Base-by-base conservation (phyloP, 2,797 vertebrate genomes). In the Lepus oiostolus region DNA sequence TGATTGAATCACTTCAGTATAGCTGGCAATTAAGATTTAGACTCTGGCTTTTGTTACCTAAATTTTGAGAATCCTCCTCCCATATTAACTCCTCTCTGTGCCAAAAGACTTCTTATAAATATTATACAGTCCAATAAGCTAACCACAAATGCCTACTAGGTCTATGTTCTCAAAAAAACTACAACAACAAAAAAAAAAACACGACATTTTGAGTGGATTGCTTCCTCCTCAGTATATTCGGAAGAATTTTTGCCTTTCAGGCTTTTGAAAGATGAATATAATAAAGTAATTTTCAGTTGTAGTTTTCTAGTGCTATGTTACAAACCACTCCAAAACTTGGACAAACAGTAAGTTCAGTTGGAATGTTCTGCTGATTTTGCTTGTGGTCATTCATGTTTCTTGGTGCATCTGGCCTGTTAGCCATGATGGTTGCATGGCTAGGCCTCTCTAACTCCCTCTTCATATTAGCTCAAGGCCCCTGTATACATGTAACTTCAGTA, bases 1-100 rank as follows among this genome's bases (percentile, higher is more conserved):
- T 77, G 24, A 26, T 62, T 77, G 60, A 93, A 83, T 88, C 19
- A 76, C 75, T 88, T 87, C 62, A 60, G 22, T 70, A 77, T 60
- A 83, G 13, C 16, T 30, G 38, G 19, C 17, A 93, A 21, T 83
- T 76, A 77, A 70, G 7, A 93, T 70, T 84, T 30, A 52, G 30
- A 74, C 47, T 89, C 30, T 32, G 32, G 26, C 17, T 82, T 67
- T 76, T 83, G 62, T 83, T 67, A 67, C 30, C 63, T 28, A 17
- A 63, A 62, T 85, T 16, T 54, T 79, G 32, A 50, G 28, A 85
- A 8, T 28, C 77, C 38, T 94, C 54, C 11, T 94, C 54, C 38
- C 28, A n/a, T 54, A 54, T 54, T 72, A 70, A 68, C 82, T 83
- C 62, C 12, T 63, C 13, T 62, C 32, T 90, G 24, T 77, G 54